These are phyloP conservation scores for Strigamia maritima DNA, from an alignment of 2,888 invertebrate genomes.

Conservation along the genomic window DNA sequence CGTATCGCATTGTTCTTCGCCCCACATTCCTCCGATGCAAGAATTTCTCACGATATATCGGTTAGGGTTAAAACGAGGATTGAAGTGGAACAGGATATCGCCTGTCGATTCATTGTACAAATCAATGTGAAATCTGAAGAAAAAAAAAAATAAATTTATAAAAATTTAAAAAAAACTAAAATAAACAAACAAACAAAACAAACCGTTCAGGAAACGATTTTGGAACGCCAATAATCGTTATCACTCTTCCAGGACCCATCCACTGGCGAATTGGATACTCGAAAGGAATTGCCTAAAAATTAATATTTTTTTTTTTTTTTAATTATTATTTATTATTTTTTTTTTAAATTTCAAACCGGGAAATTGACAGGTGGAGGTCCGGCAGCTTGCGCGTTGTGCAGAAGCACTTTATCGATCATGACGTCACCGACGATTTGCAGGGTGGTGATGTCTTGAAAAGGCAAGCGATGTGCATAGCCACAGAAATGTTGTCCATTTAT, in stretches of 20 bases:
- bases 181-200: not conserved
- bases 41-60: slow-evolving; percentile 70
- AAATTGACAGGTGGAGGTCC: not conserved
- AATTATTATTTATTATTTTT: not conserved
- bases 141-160: not conserved
- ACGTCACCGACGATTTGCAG: slow-evolving; percentile 49
- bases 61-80: slow-evolving; percentile 64
- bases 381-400: not conserved
- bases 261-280: not conserved
- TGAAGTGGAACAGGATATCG: slow-evolving; percentile 69
- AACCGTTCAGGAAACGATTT: not conserved
- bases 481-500: not conserved
- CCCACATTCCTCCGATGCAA: slow-evolving; percentile 61
- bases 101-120: not conserved
- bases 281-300: not conserved
- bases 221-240: not conserved
- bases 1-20: slow-evolving; percentile 58
- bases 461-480: slow-evolving; percentile 1
- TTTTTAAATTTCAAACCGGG: not conserved
- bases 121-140: slow-evolving; percentile 38
- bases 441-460: not conserved
- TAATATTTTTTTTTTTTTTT: not conserved
- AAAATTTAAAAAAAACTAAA: not conserved
- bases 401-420: slow-evolving; percentile 23
- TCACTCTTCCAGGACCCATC: not conserved